These are phyloP conservation scores for Caenorhabditis brenneri DNA, from an alignment of 1,140 invertebrate genomes.

Conservation along the genomic window DNA sequence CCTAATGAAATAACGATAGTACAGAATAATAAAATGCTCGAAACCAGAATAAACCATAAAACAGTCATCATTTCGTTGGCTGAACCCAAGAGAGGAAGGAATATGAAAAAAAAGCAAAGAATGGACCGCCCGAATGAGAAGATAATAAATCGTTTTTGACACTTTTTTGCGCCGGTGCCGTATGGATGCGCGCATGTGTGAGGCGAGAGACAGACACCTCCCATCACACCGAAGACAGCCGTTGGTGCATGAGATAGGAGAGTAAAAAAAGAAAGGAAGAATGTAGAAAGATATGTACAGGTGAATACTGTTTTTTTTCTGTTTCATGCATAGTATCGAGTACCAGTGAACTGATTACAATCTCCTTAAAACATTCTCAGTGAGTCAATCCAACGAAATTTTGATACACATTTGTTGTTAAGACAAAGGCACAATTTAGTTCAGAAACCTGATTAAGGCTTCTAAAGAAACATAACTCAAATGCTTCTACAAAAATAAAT, in stretches of 20 bases:
- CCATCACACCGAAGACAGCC: slow-evolving; percentile 27
- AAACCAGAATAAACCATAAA: background rate
- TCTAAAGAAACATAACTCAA: background rate
- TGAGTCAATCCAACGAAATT: too few relatives aligned
- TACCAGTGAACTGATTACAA: too few relatives aligned
- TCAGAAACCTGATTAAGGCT: too few relatives aligned
- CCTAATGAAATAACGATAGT: too few relatives aligned
- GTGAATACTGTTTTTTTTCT: background rate
- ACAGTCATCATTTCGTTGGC: background rate
- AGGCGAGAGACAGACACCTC: slow-evolving; percentile 6
- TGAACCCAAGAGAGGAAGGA: too few relatives aligned
- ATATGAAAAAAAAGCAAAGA: background rate
- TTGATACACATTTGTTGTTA: too few relatives aligned
- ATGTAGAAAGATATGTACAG: background rate
- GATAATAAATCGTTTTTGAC: slow-evolving; percentile 41
- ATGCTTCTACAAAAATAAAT: background rate
- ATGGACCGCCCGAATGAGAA: background rate
- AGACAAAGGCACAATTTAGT: too few relatives aligned
- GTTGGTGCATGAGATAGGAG: slow-evolving; percentile 30
- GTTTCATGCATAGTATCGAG: too few relatives aligned
- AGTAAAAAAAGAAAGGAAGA: background rate
- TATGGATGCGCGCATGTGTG: slow-evolving; percentile 16
- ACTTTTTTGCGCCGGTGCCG: slow-evolving; percentile 37
- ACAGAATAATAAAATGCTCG: too few relatives aligned
- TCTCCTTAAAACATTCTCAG: too few relatives aligned